phyloP scores from a whole-genome alignment of 2,113 vertebrate genomes.

The Lates calcarifer region DNA sequence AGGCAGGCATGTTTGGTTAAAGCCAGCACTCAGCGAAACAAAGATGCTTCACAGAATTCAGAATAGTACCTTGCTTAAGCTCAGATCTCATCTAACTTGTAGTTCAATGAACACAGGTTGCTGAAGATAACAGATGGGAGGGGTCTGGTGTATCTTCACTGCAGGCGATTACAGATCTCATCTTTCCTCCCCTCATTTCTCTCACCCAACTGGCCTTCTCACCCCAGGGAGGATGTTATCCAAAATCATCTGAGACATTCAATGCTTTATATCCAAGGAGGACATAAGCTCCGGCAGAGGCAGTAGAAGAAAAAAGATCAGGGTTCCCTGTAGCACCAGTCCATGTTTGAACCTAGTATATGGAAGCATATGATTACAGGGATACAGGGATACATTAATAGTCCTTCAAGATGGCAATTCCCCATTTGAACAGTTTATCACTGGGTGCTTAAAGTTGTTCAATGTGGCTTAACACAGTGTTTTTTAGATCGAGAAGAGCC shows the following conservation, averaged over 20 bases:
- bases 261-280: not conserved
- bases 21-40: not conserved
- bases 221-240: not conserved
- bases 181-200: too few relatives aligned
- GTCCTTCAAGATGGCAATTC: not conserved
- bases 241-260: not conserved
- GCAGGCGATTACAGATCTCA: not conserved
- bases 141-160: not conserved
- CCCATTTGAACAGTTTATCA: constrained; percentile 9
- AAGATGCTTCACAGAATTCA: not conserved
- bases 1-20: not conserved
- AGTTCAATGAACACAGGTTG: not conserved
- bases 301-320: not conserved
- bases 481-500: not conserved
- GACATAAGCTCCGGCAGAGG: not conserved
- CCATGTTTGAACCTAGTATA: not conserved
- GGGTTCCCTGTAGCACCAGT: not conserved
- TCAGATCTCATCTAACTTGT: not conserved
- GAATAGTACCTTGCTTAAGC: too few relatives aligned
- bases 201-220: not conserved
- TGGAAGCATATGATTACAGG: not conserved
- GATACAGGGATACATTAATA: rapidly evolving
- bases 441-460: not conserved
- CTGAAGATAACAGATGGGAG: not conserved
- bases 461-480: not conserved